These are phyloP conservation scores for Odiellus spinosus DNA, from an alignment of 2,888 invertebrate species.

Conservation along the genomic window DNA sequence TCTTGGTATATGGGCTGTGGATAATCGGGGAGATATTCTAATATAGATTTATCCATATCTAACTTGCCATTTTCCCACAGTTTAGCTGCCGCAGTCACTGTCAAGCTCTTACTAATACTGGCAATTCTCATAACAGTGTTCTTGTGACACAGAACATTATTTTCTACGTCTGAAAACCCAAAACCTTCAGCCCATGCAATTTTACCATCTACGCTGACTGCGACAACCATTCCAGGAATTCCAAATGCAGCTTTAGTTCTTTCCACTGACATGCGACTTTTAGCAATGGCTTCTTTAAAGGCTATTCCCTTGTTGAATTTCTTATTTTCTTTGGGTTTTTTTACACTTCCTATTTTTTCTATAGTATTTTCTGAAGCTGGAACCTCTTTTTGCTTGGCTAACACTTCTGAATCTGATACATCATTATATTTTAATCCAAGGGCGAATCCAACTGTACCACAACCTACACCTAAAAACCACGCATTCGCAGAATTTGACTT, in stretches of 20 bases:
- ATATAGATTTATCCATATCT: conserved; percentile 37
- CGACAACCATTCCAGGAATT: conserved; percentile 33
- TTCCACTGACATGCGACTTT: too few species aligned
- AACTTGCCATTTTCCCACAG: conserved; percentile 36
- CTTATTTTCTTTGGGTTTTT: too few species aligned
- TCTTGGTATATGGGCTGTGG: conserved; percentile 36
- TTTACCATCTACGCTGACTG: conserved; percentile 35
- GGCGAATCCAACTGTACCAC: too few species aligned
- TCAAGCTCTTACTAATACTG: conserved; percentile 41
- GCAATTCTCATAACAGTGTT: conserved; percentile 41
- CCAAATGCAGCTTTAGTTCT: neutral
- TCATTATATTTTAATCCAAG: too few species aligned
- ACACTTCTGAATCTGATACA: too few species aligned
- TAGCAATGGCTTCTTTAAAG: too few species aligned
- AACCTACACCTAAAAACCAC: too few species aligned
- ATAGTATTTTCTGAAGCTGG: too few species aligned
- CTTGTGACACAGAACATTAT: conserved; percentile 31
- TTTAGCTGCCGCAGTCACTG: conserved; percentile 37
- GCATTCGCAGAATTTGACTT: too few species aligned
- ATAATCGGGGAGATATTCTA: conserved; percentile 37
- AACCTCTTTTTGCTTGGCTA: too few species aligned
- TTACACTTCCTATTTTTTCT: too few species aligned
- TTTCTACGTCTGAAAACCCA: conserved; percentile 40
- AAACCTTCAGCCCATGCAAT: conserved; percentile 36
- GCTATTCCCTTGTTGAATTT: too few species aligned